Conservation (phyloP, 2,113 vertebrate species). For the Melanerpes aurifrons region DNA sequence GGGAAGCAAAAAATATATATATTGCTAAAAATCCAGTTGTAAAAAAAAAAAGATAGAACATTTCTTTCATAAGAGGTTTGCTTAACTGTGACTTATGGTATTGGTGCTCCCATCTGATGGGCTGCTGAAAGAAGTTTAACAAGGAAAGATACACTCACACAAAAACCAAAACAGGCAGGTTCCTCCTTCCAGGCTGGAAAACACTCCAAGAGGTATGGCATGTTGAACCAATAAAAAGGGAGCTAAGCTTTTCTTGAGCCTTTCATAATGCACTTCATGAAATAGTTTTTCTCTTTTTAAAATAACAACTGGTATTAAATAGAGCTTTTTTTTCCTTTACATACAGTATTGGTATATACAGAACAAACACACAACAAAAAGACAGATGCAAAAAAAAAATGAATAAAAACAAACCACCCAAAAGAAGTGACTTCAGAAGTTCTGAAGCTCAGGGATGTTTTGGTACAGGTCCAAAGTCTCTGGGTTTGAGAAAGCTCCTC, state of each 20-base stretch:
- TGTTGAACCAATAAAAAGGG: background rate
- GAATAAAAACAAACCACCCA: background rate
- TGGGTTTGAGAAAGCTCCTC: constrained; percentile 92
- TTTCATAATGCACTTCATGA: constrained; percentile 32
- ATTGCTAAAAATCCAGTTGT: background rate
- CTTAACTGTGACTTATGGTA: background rate
- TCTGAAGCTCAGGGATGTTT: constrained; percentile 91
- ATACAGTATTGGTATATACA: constrained; percentile 40
- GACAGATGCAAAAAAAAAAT: background rate
- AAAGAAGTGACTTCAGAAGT: constrained; percentile 79
- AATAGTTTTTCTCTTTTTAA: constrained; percentile 1
- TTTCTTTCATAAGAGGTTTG: too few species aligned
- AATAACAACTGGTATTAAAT: constrained; percentile 44
- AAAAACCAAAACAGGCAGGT: background rate
- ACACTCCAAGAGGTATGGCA: background rate
- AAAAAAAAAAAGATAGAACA: background rate
- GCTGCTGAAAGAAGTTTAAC: background rate
- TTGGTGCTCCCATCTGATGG: background rate
- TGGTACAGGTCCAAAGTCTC: constrained; percentile 91
- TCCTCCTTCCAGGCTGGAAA: background rate
- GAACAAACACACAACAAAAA: background rate
- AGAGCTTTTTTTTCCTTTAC: constrained; percentile 44
- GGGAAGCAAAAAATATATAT: too few species aligned
- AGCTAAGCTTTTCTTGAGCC: constrained; percentile 6
- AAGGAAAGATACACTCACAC: background rate